phyloP scores from a whole-genome alignment of 2,113 vertebrate genomes.

The Sterrhoptilus dennistouni region DNA sequence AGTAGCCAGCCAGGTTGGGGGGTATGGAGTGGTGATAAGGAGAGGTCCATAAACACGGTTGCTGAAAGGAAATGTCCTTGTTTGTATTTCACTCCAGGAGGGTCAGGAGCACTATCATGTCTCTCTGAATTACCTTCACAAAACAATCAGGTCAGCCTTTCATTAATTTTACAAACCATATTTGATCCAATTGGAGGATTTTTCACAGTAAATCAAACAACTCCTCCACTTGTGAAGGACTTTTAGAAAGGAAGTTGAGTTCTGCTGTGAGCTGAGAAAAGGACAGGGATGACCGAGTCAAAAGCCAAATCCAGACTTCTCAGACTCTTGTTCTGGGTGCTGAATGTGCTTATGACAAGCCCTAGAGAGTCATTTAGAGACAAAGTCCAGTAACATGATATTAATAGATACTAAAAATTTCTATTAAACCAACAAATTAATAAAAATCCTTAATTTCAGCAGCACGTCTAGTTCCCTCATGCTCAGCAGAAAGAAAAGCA shows the following conservation, averaged over 20 bases:
- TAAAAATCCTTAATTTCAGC: not conserved
- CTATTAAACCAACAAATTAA: not conserved
- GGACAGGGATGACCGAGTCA: not conserved
- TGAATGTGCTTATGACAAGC: not conserved
- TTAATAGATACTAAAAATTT: not conserved
- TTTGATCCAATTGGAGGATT: conserved; percentile 1
- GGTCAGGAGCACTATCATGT: not conserved
- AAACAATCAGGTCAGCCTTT: conserved; percentile 36
- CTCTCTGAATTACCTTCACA: conserved; percentile 29
- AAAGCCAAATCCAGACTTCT: not conserved
- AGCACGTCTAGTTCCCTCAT: not conserved
- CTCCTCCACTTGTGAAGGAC: not conserved
- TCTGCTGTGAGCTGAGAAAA: not conserved
- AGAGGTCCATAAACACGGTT: not conserved
- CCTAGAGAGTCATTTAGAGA: not conserved
- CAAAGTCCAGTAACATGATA: not conserved
- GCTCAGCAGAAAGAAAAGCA: not conserved
- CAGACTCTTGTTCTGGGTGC: not conserved
- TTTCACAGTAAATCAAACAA: conserved; percentile 27
- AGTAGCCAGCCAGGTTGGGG: not conserved
- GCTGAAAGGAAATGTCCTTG: not conserved
- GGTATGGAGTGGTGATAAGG: not conserved
- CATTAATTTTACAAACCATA: conserved; percentile 62
- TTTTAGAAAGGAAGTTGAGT: not conserved
- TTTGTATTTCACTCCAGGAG: not conserved